Evolutionary conservation across 1,140 invertebrate species (phyloP), one percentile per base, ranked within the genome.

Genomic region (Propsilocerus akamusi): DNA sequence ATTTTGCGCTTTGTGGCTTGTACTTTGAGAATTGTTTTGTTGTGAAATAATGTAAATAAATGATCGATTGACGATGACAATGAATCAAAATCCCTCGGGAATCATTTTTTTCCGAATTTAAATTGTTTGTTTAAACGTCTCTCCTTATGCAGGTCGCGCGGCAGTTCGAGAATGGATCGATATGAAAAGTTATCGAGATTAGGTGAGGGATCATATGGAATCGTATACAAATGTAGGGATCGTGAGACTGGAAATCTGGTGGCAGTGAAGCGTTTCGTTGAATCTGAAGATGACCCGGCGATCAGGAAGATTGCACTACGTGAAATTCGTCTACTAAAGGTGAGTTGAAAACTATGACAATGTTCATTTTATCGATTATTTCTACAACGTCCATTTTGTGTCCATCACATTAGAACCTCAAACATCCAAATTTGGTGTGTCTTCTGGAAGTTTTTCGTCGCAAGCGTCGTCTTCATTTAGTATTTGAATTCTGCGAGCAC

Each of bases 221-320:
- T 97, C 51, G 96, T 99, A 46, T 99, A 97, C 75, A 97, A 98
- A 67, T 99, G 96, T 68, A 80, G 92, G 41, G 95, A 97, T 69
- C 74, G 88, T 56, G 94, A 98, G 58, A 97, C 87, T 2, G 90
- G 92, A 5, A 84, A 93, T 58, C 72, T 97, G 37, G 96, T 99
- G 11, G 96, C 96, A 10, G 96, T 99, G 20, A 99, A 99, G 70
- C 95, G 97, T 65, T 99, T 98, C 66, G 86, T 97, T 8, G 95
- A 99, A 68, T 95, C 93, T 11, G 96, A 99, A 68, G 95, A 98
- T 58, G 96, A 99, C 71, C 94, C 95, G 0, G 77, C 96, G 0
- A 99, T 99, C 55, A 78, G 93, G 52, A 99, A 99, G 70, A 99
- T 99, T 53, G 96, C 96, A 2, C 76, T 99, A 51, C 69, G 96